Percentiles rank a stretch among this genome's conserved stretches.
phyloP scores from a whole-genome alignment of 2,888 invertebrate species.

The Furcula furcula region DNA sequence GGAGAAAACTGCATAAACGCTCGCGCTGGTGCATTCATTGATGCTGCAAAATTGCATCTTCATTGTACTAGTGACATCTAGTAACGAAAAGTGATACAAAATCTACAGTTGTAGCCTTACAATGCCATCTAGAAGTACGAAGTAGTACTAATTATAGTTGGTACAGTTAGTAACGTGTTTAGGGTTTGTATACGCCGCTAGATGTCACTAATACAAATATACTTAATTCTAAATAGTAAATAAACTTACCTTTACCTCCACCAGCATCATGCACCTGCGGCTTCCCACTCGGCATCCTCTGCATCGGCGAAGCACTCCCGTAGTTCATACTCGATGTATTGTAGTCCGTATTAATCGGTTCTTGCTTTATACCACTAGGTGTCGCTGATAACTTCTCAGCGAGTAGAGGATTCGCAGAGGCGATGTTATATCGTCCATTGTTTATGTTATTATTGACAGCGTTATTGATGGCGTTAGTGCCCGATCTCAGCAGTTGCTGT shows the following conservation, averaged over 20 bases:
- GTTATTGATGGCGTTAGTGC: slow-evolving; percentile 75
- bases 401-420: slow-evolving; percentile 92
- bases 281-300: slow-evolving; percentile 77
- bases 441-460: slow-evolving; percentile 71
- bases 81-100: no score
- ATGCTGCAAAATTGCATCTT: slow-evolving; percentile 9
- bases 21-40: slow-evolving; percentile 15
- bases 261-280: slow-evolving; percentile 78
- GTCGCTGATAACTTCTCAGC: slow-evolving; percentile 92
- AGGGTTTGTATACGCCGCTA: slow-evolving; percentile 10
- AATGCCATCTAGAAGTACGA: slow-evolving; percentile 43
- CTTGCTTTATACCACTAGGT: slow-evolving; percentile 82
- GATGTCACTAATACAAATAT: slow-evolving; percentile 16
- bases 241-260: slow-evolving; percentile 80
- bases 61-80: slow-evolving; percentile 48
- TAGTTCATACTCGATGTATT: slow-evolving; percentile 77
- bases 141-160: slow-evolving; percentile 14
- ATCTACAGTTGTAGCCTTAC: no score
- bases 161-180: neutral
- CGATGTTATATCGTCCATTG: slow-evolving; percentile 88
- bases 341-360: slow-evolving; percentile 76
- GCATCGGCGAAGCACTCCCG: slow-evolving; percentile 75
- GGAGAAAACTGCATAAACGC: slow-evolving; percentile 68
- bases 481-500: slow-evolving; percentile 68
- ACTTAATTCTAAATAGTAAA: neutral